Evolutionary conservation across 2,888 invertebrate species (phyloP).

Genomic region (Pelosia muscerda): DNA sequence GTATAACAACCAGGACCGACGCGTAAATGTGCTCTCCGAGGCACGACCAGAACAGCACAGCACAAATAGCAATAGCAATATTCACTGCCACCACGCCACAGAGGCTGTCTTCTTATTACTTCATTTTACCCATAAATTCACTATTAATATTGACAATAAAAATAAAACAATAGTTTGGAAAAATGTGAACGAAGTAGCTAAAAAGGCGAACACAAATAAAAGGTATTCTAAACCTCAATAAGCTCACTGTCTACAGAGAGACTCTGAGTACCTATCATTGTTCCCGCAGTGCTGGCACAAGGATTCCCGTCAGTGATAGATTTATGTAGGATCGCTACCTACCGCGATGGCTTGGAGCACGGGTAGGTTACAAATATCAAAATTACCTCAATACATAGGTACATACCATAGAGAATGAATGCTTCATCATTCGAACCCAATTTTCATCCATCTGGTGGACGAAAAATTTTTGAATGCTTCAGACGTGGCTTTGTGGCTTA

Average conservation of each 20-base stretch:
- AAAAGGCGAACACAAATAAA: constrained; percentile 1
- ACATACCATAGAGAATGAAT: no score
- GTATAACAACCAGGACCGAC: no score
- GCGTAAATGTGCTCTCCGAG: no score
- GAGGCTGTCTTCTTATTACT: no score
- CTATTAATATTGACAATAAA: not conserved
- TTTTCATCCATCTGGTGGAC: no score
- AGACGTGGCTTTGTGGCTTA: no score
- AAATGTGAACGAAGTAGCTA: not conserved
- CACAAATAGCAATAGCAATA: no score
- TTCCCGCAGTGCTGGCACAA: constrained; percentile 2
- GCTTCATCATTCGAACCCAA: no score
- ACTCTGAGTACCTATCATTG: not conserved
- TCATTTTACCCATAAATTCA: no score
- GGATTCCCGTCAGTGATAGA: not conserved
- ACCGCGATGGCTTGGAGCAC: not conserved
- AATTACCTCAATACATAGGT: not conserved
- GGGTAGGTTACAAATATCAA: not conserved
- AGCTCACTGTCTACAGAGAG: not conserved
- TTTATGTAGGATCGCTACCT: not conserved
- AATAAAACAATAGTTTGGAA: not conserved
- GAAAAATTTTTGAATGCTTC: no score
- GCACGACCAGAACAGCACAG: no score
- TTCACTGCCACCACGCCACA: no score
- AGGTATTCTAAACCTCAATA: not conserved